These are phyloP conservation scores for Oriolus oriolus DNA, from an alignment of 2,113 vertebrate species.

Conservation along the genomic window DNA sequence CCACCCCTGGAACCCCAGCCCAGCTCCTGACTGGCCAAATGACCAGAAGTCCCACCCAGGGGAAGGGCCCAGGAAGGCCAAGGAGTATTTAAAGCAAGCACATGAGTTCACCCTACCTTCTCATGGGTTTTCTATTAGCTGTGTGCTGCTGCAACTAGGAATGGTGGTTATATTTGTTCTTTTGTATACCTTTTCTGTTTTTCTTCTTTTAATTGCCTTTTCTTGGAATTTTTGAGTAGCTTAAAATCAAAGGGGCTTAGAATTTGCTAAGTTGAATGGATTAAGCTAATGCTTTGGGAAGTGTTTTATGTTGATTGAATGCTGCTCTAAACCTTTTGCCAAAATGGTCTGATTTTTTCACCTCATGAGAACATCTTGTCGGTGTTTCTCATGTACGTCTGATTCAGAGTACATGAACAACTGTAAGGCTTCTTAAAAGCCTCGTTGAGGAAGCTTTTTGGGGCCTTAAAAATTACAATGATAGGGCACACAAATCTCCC, in stretches of 20 bases:
- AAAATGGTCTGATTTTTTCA: background rate
- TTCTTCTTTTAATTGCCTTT: background rate
- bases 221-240: background rate
- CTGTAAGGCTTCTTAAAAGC: background rate
- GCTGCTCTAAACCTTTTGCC: background rate
- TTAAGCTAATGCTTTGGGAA: background rate
- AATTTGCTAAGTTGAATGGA: background rate
- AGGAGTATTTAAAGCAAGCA: background rate
- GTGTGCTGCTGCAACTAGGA: background rate
- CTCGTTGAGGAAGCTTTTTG: background rate
- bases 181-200: background rate
- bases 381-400: accelerated
- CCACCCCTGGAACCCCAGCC: background rate
- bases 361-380: background rate
- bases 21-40: background rate
- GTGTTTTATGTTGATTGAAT: background rate
- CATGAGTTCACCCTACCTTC: accelerated
- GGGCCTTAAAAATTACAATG: background rate
- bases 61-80: background rate
- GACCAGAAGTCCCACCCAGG: background rate
- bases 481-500: background rate
- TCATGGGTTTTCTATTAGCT: background rate
- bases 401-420: background rate
- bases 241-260: background rate
- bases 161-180: background rate